Evolutionary conservation across 2,113 vertebrate genomes (phyloP).

Genomic region (Trematocara marginatum): DNA sequence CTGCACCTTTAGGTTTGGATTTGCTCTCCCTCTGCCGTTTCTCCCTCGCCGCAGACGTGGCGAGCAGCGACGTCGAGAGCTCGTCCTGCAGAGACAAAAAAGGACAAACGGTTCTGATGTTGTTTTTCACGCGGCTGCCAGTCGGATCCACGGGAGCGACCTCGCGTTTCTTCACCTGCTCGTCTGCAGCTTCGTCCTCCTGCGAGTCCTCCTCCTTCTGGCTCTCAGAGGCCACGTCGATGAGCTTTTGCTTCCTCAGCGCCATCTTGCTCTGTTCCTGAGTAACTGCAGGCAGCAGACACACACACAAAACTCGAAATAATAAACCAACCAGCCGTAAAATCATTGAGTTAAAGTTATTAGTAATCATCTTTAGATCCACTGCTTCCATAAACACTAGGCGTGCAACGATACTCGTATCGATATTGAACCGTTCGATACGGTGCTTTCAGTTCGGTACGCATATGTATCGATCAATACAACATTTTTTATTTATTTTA

Average conservation of each 20-base stretch:
- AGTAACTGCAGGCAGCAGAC: background rate
- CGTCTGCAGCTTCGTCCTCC: background rate
- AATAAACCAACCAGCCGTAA: background rate
- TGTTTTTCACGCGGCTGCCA: rapidly evolving
- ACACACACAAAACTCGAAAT: background rate
- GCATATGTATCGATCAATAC: no score
- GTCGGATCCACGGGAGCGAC: background rate
- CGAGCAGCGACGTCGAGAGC: background rate
- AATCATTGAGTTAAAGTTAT: rapidly evolving
- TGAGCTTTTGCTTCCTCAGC: constrained; percentile 14
- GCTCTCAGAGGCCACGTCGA: background rate
- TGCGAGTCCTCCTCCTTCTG: background rate
- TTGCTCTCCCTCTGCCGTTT: background rate
- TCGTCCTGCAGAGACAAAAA: constrained; percentile 24
- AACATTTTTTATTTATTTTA: no score
- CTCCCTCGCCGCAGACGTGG: background rate
- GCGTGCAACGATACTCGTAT: no score
- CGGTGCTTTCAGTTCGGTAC: no score
- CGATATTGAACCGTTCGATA: no score
- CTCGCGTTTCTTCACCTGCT: background rate
- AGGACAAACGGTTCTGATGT: background rate
- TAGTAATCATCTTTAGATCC: background rate
- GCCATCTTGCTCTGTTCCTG: constrained; percentile 19
- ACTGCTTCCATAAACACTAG: background rate
- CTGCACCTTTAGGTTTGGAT: constrained; percentile 19